These are phyloP conservation scores for Vireo griseus DNA, from an alignment of 2,797 vertebrate species.

Conservation along the genomic window DNA sequence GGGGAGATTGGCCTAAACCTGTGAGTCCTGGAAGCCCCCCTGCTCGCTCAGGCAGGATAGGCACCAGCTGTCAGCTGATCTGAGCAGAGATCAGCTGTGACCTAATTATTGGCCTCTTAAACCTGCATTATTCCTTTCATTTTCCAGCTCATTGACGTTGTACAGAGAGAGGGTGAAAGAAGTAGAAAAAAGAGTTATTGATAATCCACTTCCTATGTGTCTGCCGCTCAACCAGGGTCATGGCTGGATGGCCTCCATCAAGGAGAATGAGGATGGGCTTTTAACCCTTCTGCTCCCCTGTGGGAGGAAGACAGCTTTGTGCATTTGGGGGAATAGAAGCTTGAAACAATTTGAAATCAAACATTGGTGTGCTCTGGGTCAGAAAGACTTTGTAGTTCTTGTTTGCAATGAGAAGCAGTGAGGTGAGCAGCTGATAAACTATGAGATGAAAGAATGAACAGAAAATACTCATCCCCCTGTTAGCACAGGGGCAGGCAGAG, in stretches of 20 bases:
- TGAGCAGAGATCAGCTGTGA: constrained; percentile 77
- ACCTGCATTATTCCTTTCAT: constrained; percentile 78
- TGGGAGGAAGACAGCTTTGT: not conserved
- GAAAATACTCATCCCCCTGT: not conserved
- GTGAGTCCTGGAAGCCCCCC: not conserved
- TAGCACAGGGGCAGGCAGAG: not conserved
- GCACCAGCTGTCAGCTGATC: constrained; percentile 74
- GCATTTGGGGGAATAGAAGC: not conserved
- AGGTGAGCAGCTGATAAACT: not conserved
- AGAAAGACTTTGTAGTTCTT: not conserved
- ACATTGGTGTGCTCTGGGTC: not conserved
- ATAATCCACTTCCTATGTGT: constrained; percentile 67
- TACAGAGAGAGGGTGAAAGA: constrained; percentile 56
- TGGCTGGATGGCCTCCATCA: constrained; percentile 50
- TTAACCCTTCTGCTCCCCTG: constrained; percentile 46
- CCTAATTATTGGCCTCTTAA: constrained; percentile 79
- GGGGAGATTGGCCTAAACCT: constrained; percentile 15
- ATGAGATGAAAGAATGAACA: not conserved
- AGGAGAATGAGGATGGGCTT: constrained; percentile 15
- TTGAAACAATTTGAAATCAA: not conserved
- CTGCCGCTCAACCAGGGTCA: constrained; percentile 67
- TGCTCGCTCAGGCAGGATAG: constrained; percentile 36
- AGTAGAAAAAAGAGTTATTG: constrained; percentile 66
- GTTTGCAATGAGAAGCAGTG: not conserved
- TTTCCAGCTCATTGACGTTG: constrained; percentile 76